phyloP scores from a whole-genome alignment of 2,888 invertebrate species.

The Sympetrum striolatum region DNA sequence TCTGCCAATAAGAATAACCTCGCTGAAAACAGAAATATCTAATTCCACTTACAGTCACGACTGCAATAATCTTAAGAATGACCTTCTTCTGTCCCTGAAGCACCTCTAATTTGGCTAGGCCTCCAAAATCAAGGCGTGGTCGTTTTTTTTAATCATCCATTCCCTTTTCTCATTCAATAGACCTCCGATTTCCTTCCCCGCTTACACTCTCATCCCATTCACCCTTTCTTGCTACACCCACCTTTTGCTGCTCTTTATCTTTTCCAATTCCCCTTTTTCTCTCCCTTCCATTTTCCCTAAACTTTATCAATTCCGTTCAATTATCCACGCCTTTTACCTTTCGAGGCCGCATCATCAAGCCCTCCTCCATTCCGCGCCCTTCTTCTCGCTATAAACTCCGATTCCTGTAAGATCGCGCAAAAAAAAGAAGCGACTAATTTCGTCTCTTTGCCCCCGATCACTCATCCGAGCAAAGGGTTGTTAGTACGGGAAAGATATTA shows the following conservation, averaged over 20 bases:
- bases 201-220: background rate
- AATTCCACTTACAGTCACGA: too few relatives aligned
- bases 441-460: background rate
- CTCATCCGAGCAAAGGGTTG: background rate
- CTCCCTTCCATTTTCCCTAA: background rate
- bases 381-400: background rate
- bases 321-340: background rate
- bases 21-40: too few relatives aligned
- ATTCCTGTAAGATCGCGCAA: background rate
- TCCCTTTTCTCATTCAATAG: background rate
- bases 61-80: too few relatives aligned
- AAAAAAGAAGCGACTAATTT: background rate
- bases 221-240: background rate
- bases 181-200: background rate
- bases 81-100: too few relatives aligned
- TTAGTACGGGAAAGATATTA: background rate
- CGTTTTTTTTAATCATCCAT: too few relatives aligned
- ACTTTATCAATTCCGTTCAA: slow-evolving; percentile 16
- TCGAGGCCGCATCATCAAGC: background rate
- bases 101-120: too few relatives aligned
- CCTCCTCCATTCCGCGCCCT: background rate
- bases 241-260: background rate
- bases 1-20: too few relatives aligned
- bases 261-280: background rate
- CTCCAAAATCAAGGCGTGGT: too few relatives aligned